These are phyloP conservation scores for Hetaerina titia DNA, from an alignment of 2,888 invertebrate genomes.

Conservation along the genomic window DNA sequence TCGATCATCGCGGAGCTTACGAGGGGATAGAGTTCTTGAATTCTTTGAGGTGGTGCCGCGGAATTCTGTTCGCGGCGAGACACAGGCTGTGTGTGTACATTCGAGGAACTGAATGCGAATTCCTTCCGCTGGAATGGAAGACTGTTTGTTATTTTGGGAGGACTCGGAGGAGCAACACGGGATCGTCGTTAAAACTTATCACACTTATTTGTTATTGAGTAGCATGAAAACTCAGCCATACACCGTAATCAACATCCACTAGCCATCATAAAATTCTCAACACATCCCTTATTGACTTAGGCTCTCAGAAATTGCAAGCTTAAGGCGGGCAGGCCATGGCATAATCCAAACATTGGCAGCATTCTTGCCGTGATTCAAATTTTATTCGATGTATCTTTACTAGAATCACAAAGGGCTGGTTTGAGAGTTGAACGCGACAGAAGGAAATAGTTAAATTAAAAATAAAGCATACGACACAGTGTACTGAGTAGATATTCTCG, in stretches of 20 bases:
- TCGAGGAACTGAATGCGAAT: neutral
- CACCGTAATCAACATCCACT: neutral
- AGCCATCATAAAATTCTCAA: neutral
- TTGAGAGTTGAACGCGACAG: too few species aligned
- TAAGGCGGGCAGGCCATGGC: neutral
- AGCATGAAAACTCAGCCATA: neutral
- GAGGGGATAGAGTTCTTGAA: conserved; percentile 17
- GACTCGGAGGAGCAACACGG: neutral
- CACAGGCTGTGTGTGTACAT: neutral
- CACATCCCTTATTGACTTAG: neutral
- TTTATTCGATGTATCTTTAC: too few species aligned
- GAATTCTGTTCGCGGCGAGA: conserved; percentile 4
- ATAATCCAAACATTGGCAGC: neutral
- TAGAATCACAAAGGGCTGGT: too few species aligned
- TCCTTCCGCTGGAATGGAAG: neutral
- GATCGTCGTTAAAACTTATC: conserved; percentile 2
- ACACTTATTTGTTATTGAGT: neutral
- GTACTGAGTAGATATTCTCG: too few species aligned
- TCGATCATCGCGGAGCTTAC: conserved; percentile 29
- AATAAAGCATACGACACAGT: too few species aligned
- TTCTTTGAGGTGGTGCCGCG: conserved; percentile 41
- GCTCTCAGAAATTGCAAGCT: neutral
- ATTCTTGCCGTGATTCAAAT: neutral
- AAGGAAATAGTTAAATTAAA: too few species aligned
- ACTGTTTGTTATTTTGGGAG: neutral